These are phyloP conservation scores for Drosophila birchii DNA, from an alignment of 2,888 invertebrate species.

Conservation along the genomic window DNA sequence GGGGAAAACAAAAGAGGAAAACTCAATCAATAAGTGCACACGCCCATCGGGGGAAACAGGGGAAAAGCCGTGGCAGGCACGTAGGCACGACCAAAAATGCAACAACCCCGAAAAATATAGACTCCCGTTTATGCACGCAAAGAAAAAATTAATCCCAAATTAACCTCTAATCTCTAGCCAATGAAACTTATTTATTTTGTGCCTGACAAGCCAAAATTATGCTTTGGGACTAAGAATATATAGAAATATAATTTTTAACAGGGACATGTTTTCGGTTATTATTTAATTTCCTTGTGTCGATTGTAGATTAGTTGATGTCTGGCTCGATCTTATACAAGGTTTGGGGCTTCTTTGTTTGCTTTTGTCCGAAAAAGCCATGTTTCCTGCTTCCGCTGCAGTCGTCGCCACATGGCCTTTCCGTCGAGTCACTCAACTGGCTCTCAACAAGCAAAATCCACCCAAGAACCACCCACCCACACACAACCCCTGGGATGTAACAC, in stretches of 20 bases:
- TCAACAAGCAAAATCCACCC: constrained; percentile 1
- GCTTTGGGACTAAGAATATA: neutral
- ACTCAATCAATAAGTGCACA: constrained; percentile 58
- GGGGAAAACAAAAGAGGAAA: constrained; percentile 12
- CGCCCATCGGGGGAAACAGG: constrained; percentile 24
- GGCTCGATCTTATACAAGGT: constrained; percentile 2
- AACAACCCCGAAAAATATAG: constrained; percentile 22
- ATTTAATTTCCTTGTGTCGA: neutral
- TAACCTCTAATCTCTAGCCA: neutral
- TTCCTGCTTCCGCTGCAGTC: constrained; percentile 58
- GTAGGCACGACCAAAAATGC: constrained; percentile 21
- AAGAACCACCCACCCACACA: constrained; percentile 6
- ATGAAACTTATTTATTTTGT: neutral
- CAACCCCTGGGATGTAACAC: neutral
- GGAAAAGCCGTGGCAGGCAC: constrained; percentile 44
- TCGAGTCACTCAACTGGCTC: constrained; percentile 23
- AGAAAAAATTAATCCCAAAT: neutral
- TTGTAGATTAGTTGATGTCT: neutral
- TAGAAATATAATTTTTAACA: neutral
- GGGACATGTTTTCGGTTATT: neutral
- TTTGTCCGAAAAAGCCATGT: constrained; percentile 64
- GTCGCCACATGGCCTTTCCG: constrained; percentile 12
- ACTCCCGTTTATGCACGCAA: constrained; percentile 5
- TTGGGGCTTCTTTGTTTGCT: constrained; percentile 25
- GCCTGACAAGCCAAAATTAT: too few species aligned